Conservation (phyloP, 2,113 vertebrate genomes). For the Rhagologus leucostigma region DNA sequence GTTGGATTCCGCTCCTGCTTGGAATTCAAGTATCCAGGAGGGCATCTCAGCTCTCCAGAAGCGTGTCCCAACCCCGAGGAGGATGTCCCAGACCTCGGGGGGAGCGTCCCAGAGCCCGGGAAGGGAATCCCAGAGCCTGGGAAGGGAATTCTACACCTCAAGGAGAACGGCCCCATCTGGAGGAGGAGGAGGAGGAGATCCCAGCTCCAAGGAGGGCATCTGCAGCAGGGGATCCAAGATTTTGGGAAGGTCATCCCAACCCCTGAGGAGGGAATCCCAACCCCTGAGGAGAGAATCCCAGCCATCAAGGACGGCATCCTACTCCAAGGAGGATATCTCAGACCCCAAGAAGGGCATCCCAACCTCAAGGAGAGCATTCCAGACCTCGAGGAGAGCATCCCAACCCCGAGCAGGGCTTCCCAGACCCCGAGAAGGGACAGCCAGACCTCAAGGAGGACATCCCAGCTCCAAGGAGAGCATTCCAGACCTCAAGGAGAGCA, state of each 20-base stretch:
- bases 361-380: background rate
- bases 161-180: background rate
- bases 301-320: background rate
- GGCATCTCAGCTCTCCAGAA: background rate
- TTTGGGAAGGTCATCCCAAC: background rate
- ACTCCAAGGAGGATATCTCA: background rate
- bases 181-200: background rate
- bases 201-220: background rate
- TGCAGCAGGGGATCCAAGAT: background rate
- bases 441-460: background rate
- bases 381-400: background rate
- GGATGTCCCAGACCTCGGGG: background rate
- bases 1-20: background rate
- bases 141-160: background rate
- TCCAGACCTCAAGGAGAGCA: accelerated
- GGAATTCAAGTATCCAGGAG: background rate
- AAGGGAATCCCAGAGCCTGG: background rate
- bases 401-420: background rate
- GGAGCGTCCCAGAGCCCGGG: accelerated
- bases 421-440: background rate
- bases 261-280: background rate
- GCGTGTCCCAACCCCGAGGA: background rate
- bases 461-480: background rate
- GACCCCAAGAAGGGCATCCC: background rate
- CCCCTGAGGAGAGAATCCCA: background rate